phyloP scores from a whole-genome alignment of 2,113 vertebrate genomes.

The Oenanthe oenanthe region DNA sequence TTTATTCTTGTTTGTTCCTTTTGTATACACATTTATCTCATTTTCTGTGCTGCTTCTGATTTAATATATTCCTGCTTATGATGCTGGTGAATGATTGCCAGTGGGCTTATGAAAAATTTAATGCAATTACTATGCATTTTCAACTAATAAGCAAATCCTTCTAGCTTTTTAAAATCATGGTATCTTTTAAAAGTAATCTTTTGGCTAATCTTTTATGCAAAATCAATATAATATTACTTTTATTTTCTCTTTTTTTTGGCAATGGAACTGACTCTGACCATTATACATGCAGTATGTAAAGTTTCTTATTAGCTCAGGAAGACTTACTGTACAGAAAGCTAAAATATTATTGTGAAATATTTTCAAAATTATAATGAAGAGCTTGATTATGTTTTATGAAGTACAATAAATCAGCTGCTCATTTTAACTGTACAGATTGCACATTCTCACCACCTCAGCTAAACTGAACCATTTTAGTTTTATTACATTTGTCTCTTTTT shows the following conservation, averaged over 20 bases:
- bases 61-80: constrained; percentile 61
- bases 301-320: neutral
- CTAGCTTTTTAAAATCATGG: constrained; percentile 32
- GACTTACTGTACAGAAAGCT: neutral
- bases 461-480: neutral
- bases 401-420: neutral
- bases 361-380: constrained; percentile 3
- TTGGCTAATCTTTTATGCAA: constrained; percentile 64
- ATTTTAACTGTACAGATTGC: neutral
- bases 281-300: constrained; percentile 68
- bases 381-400: neutral
- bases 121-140: constrained; percentile 61
- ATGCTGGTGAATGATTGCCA: constrained; percentile 34
- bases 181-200: constrained; percentile 59
- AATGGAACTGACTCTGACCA: constrained; percentile 78
- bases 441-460: neutral
- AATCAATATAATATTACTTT: constrained; percentile 60
- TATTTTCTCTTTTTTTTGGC: constrained; percentile 57
- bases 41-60: constrained; percentile 64
- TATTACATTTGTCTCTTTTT: neutral
- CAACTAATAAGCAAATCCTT: constrained; percentile 66
- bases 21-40: constrained; percentile 1
- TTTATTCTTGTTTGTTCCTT: constrained; percentile 38
- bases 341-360: neutral
- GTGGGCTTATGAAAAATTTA: constrained; percentile 31